Percentiles rank a stretch among this genome's conserved stretches.
Evolutionary conservation across 2,797 vertebrate species (phyloP).

Genomic region (Sciaenops ocellatus): DNA sequence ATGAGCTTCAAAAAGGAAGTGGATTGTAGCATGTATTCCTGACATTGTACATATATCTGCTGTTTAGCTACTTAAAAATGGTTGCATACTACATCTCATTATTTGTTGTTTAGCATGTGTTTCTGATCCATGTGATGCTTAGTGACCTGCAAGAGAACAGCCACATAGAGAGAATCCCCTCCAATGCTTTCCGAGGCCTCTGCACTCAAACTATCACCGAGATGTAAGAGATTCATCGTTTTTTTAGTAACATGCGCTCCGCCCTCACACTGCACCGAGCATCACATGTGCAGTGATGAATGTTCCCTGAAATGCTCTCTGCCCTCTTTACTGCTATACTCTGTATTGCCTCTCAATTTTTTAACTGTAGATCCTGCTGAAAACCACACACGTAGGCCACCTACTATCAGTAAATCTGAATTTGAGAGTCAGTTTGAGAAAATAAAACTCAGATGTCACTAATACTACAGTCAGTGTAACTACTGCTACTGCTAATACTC

Average conservation of each 20-base stretch:
- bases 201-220: slow-evolving; percentile 77
- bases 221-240: slow-evolving; percentile 78
- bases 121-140: slow-evolving; percentile 36
- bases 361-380: slow-evolving; percentile 3
- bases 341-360: not conserved
- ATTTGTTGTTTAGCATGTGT: slow-evolving; percentile 13
- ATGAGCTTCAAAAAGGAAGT: slow-evolving; percentile 15
- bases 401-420: not conserved
- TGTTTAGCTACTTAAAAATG: not conserved
- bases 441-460: not conserved
- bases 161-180: slow-evolving; percentile 78
- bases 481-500: not conserved
- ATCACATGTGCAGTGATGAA: slow-evolving; percentile 41
- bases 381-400: not conserved
- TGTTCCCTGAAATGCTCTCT: slow-evolving; percentile 49
- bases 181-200: slow-evolving; percentile 86
- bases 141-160: slow-evolving; percentile 85
- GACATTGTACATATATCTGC: not conserved
- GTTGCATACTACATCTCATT: not conserved
- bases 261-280: slow-evolving; percentile 44
- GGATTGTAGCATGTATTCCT: slow-evolving; percentile 18
- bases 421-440: not conserved
- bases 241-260: slow-evolving; percentile 33
- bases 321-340: slow-evolving; percentile 21
- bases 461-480: not conserved